phyloP scores from a whole-genome alignment of 2,888 invertebrate genomes.

The Eupithecia exiguata region DNA sequence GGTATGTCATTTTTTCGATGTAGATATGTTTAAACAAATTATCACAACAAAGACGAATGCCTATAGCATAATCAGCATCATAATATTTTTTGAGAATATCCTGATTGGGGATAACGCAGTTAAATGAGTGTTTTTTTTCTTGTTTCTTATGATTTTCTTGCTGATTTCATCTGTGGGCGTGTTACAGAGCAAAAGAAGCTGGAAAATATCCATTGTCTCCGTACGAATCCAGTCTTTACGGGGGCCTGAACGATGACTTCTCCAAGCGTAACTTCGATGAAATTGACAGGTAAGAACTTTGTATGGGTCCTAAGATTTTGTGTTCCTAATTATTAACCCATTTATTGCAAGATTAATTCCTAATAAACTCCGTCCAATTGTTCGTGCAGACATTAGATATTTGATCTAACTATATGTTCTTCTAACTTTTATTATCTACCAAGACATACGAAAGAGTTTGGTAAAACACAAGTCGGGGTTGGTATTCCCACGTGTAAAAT shows the following conservation, averaged over 20 bases:
- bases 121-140: not conserved
- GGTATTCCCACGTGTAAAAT: not conserved
- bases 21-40: not conserved
- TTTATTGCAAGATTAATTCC: not conserved
- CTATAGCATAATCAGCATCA: not conserved
- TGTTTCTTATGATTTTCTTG: not conserved
- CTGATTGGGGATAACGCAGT: not conserved
- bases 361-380: not conserved
- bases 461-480: not conserved
- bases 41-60: no score
- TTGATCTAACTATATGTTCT: not conserved
- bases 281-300: slow-evolving; percentile 77
- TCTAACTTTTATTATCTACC: not conserved
- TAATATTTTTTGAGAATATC: not conserved
- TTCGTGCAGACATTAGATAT: not conserved
- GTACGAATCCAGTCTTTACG: slow-evolving; percentile 62
- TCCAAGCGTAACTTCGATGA: slow-evolving; percentile 84
- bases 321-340: not conserved
- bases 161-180: not conserved
- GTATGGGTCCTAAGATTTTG: not conserved
- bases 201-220: slow-evolving; percentile 66
- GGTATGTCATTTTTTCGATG: slow-evolving; percentile 29
- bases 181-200: slow-evolving; percentile 71
- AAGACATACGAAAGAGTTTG: not conserved
- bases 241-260: slow-evolving; percentile 57